These are phyloP conservation scores for Podarcis cretensis DNA, from an alignment of 2,113 vertebrate genomes.

Conservation along the genomic window DNA sequence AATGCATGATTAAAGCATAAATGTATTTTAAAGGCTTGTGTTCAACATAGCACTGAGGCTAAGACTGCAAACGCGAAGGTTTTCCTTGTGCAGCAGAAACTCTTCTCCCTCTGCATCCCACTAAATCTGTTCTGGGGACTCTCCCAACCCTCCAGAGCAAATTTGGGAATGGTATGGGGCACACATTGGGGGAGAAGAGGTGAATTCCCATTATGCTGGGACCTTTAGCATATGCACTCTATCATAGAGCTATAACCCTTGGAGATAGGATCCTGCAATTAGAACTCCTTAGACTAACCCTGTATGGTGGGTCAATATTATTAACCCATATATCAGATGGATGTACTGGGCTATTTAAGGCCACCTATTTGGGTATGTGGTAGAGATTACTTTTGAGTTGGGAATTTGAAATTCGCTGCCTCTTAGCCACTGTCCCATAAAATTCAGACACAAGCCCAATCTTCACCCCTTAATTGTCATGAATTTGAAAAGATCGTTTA, in stretches of 20 bases:
- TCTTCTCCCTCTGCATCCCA: too few species aligned
- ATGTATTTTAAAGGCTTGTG: too few species aligned
- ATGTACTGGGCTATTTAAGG: neutral
- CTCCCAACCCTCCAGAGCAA: too few species aligned
- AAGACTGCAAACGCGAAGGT: too few species aligned
- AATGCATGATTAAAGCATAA: neutral
- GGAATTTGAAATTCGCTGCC: neutral
- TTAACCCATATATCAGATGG: neutral
- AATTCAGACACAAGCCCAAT: neutral
- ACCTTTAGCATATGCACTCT: neutral
- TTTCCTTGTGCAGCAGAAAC: too few species aligned
- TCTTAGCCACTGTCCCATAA: neutral
- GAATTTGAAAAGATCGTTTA: neutral
- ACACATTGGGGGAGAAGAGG: too few species aligned
- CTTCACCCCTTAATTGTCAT: neutral
- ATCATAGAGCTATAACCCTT: neutral
- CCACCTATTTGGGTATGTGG: neutral
- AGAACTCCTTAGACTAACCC: neutral
- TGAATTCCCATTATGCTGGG: neutral
- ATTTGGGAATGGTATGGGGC: too few species aligned
- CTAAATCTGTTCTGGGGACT: too few species aligned
- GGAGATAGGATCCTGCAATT: neutral
- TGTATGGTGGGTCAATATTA: neutral
- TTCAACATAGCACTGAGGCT: too few species aligned
- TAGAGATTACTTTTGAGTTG: neutral